phyloP scores from a whole-genome alignment of 2,113 vertebrate genomes.

The Brachionichthys hirsutus region DNA sequence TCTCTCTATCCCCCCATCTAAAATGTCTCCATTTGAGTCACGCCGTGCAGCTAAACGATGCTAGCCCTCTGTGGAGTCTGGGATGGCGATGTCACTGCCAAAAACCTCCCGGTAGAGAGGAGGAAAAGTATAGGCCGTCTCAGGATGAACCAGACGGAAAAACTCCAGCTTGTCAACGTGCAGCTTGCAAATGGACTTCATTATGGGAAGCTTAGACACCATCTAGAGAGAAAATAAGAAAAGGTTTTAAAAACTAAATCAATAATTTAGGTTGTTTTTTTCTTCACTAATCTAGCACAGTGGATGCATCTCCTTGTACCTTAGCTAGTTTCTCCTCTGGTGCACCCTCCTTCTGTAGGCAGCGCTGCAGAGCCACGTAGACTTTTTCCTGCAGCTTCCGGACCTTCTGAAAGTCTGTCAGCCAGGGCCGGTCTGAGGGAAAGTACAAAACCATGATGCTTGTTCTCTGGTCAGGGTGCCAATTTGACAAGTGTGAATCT shows the following conservation, averaged over 20 bases:
- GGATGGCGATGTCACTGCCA: conserved; percentile 84
- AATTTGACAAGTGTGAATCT: too few relatives aligned
- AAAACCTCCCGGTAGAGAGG: conserved; percentile 90
- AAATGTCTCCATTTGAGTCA: conserved; percentile 37
- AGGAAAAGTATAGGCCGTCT: conserved; percentile 85
- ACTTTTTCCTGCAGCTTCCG: conserved; percentile 89
- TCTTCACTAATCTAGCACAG: background rate
- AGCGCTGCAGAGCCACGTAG: conserved; percentile 84
- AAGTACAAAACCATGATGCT: background rate
- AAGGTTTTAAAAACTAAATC: background rate
- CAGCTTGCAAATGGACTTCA: conserved; percentile 91
- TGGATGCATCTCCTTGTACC: conserved; percentile 65
- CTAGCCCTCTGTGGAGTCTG: conserved; percentile 84
- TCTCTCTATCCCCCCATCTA: conserved; percentile 40
- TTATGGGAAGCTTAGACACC: conserved; percentile 85
- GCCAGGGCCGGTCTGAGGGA: conserved; percentile 82
- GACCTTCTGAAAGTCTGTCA: conserved; percentile 86
- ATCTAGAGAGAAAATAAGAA: conserved; percentile 73
- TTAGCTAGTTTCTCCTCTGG: conserved; percentile 85
- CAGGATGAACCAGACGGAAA: conserved; percentile 87
- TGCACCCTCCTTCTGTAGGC: conserved; percentile 82
- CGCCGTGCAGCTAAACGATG: background rate
- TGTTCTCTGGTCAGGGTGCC: background rate
- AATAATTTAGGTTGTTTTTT: background rate
- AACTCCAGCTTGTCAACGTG: conserved; percentile 92